Evolutionary conservation across 2,797 vertebrate genomes (phyloP), one percentile per base, ranked within the genome.

Genomic region (Decapterus maruadsi): DNA sequence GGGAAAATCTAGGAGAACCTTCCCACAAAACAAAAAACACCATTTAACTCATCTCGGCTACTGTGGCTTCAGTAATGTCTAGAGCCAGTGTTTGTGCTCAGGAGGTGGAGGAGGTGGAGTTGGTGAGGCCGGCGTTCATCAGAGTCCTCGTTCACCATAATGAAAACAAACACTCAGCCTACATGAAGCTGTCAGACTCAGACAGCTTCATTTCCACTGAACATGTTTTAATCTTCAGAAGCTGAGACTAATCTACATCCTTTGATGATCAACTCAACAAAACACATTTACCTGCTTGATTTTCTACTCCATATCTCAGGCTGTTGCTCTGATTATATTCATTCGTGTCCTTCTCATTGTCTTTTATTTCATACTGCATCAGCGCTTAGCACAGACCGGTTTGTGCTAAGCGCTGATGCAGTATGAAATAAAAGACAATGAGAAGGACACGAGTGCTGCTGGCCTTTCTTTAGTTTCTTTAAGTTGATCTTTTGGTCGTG

Each of bases 181-280:
- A 62, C 55, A 10, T 0, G 29, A 60, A 43, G 5, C 38, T 12
- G 54, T 59, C 65, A 55, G 59, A 61, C 46, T 29, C n/a, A 50
- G 53, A 36, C 68, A 12, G 56, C 53, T 75, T 76, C 38, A 73
- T 51, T 73, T 73, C 64, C 57, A 51, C 51, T 3, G 43, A 68
- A 58, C 76, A 65, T 61, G 40, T 77, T 87, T 81, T 68, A 48
- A 82, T 82, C 68, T 79, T 20, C 16, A 14, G 65, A 46, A n/a
- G 65, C 51, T 45, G 48, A 51, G 22, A 78, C 17, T 51, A 75
- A 1, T n/a, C 5, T 5, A 17, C 1, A 1, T n/a, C 63, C 31
- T 9, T 22, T 5, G 40, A 14, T 20, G 48, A 20, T 36, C 69
- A 63, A 56, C 60, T 57, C 51, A 14, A 17, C 16, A 48, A 36